Percentiles rank a stretch among this genome's conserved stretches.
Conservation (phyloP, 2,797 vertebrate species). For the Florisuga fusca region DNA sequence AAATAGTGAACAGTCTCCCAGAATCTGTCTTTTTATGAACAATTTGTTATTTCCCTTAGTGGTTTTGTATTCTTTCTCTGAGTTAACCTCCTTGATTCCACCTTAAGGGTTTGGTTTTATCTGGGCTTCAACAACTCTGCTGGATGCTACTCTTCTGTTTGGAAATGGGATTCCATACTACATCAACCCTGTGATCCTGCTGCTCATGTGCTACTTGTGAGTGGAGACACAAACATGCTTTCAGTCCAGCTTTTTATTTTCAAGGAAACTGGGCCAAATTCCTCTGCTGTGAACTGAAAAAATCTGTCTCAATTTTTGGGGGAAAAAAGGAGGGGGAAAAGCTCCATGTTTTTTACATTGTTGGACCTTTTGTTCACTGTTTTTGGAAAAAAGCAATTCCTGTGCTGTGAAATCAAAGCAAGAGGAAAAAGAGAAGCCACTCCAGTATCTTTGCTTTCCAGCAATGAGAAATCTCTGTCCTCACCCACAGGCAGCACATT, state of each 20-base stretch:
- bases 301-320: not conserved
- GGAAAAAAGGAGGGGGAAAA: not conserved
- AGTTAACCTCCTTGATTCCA: slow-evolving; percentile 25
- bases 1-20: not conserved
- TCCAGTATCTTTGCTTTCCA: not conserved
- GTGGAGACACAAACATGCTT: slow-evolving; percentile 27
- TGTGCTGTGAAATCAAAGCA: not conserved
- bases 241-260: slow-evolving; percentile 44
- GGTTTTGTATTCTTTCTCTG: not conserved
- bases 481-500: not conserved
- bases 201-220: slow-evolving; percentile 47
- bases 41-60: not conserved
- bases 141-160: slow-evolving; percentile 57
- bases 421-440: not conserved
- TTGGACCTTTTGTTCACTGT: not conserved
- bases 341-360: not conserved
- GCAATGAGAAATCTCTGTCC: not conserved
- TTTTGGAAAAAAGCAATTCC: not conserved
- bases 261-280: slow-evolving; percentile 55
- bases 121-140: slow-evolving; percentile 28
- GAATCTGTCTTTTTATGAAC: not conserved
- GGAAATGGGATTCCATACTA: slow-evolving; percentile 54
- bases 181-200: slow-evolving; percentile 36
- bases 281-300: slow-evolving; percentile 8
- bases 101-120: slow-evolving; percentile 52